Evolutionary conservation across 2,888 invertebrate species (phyloP), one percentile per base, ranked within the genome.

Genomic region (Andrena hattorfiana): DNA sequence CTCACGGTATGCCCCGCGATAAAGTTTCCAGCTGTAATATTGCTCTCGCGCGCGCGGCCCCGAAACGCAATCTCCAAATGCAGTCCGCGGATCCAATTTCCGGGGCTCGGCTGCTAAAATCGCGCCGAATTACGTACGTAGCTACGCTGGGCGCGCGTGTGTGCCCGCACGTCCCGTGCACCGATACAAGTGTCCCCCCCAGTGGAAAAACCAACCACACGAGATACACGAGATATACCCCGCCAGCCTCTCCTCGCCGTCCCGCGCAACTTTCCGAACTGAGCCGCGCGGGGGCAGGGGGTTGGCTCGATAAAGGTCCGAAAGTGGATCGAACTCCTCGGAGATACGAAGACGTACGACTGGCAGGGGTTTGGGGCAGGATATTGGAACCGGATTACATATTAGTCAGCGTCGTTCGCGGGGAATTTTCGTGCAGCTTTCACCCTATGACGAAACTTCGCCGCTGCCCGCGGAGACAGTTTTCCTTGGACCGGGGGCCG

Each of bases 311-410:
- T 32, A 30, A 54, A 51, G 28, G 59, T 30, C 54, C 56, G 74
- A 60, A 71, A 71, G 71, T 59, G 42, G 67, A 66, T 78, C 56
- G 64, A 67, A 63, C 68, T 71, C 10, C 20, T 23, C 28, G 30
- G 60, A 68, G 56, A 48, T 74, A 62, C 54, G 70, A 87, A 88
- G 88, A 87, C 86, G 83, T 80, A 81, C 77, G 86, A 76, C 78
- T 77, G 74, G 13, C 42, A 42, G 28, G 71, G 69, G 73, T 78
- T 83, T 84, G 70, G 87, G 84, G 76, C 87, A 83, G 92, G 92
- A 92, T 92, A 92, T 92, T 92, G 90, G 90, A 92, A 90, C 88
- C 90, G 91, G 91, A 90, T 91, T 92, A 91, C 91, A 89, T 91
- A 92, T 92, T 92, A 92, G 91, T 90, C 90, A 86, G 81, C 78